A percentile compares a stretch with the other conserved stretches of the same genome.
Evolutionary conservation across 2,888 invertebrate genomes (phyloP).

Genomic region (Drosophila prolongata): DNA sequence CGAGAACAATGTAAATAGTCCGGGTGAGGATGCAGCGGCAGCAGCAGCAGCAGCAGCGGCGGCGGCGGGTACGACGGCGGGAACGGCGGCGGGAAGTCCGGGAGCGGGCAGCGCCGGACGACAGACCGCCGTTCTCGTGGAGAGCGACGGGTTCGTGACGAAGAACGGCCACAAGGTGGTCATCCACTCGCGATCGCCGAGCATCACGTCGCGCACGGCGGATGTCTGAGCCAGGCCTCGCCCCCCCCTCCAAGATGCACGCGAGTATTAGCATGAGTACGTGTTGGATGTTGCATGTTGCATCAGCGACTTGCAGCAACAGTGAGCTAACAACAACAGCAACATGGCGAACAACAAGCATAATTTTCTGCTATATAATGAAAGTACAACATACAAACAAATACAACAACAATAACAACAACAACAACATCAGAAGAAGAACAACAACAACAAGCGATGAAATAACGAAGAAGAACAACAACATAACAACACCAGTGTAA

Average conservation of each 20-base stretch:
- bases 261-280: slow-evolving; percentile 78
- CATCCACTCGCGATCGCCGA: slow-evolving; percentile 93
- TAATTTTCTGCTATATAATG: slow-evolving; percentile 71
- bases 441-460: slow-evolving; percentile 23
- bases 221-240: slow-evolving; percentile 93
- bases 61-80: slow-evolving; percentile 52
- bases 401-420: slow-evolving; percentile 11
- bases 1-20: slow-evolving; percentile 66
- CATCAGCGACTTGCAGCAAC: slow-evolving; percentile 45
- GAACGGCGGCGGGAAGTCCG: slow-evolving; percentile 85
- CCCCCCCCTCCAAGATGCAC: slow-evolving; percentile 88
- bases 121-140: slow-evolving; percentile 94
- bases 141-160: slow-evolving; percentile 92
- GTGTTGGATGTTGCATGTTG: slow-evolving; percentile 57
- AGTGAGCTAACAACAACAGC: slow-evolving; percentile 62
- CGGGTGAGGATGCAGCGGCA: slow-evolving; percentile 51
- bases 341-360: slow-evolving; percentile 71
- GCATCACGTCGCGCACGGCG: slow-evolving; percentile 92
- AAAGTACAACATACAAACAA: slow-evolving; percentile 26
- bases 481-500: slow-evolving; percentile 21
- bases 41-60: slow-evolving; percentile 41
- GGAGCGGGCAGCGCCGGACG: slow-evolving; percentile 85
- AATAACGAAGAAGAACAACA: slow-evolving; percentile 38
- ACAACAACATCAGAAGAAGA: slow-evolving; percentile 20
- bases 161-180: slow-evolving; percentile 96